Percentiles rank a stretch among this genome's conserved stretches.
Conservation (phyloP, 2,888 invertebrate species). For the Drosophila helvetica region DNA sequence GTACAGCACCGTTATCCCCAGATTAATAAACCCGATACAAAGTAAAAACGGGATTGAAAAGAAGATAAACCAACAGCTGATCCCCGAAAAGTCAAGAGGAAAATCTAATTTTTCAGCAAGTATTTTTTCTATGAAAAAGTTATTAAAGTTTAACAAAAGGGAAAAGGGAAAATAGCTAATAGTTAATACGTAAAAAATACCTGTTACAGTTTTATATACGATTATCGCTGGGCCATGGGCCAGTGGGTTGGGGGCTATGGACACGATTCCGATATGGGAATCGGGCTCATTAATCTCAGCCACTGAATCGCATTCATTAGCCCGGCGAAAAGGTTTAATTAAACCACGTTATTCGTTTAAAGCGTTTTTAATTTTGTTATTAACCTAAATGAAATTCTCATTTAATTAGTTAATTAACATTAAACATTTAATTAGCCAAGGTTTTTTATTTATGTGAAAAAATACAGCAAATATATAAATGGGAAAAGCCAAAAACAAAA, state of each 20-base stretch:
- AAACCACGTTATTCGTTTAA: conserved; percentile 39
- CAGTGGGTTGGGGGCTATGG: not conserved
- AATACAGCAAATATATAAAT: conserved; percentile 7
- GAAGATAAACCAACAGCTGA: conserved; percentile 16
- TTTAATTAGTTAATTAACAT: conserved; percentile 61
- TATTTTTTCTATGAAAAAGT: conserved; percentile 77
- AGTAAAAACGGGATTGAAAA: conserved; percentile 31
- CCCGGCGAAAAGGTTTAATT: conserved; percentile 32
- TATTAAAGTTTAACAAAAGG: conserved; percentile 29
- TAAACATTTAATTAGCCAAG: conserved; percentile 58
- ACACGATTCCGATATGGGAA: too few species aligned
- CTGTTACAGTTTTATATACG: conserved; percentile 13
- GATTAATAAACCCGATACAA: conserved; percentile 34
- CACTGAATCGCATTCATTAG: conserved; percentile 19
- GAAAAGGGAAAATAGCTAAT: conserved; percentile 24
- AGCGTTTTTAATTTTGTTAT: conserved; percentile 47
- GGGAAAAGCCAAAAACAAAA: conserved; percentile 29
- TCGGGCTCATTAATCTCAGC: conserved; percentile 34
- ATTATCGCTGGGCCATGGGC: conserved; percentile 8
- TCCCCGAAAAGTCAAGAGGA: conserved; percentile 25
- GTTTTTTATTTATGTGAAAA: conserved; percentile 19
- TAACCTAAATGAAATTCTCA: conserved; percentile 34
- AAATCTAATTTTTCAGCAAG: conserved; percentile 42
- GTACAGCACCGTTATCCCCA: conserved; percentile 47
- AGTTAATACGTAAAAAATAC: conserved; percentile 24